A percentile compares a stretch with the other conserved stretches of the same genome.
These are phyloP conservation scores for Drosophila tanythrix DNA, from an alignment of 2,888 invertebrate genomes.

Conservation along the genomic window DNA sequence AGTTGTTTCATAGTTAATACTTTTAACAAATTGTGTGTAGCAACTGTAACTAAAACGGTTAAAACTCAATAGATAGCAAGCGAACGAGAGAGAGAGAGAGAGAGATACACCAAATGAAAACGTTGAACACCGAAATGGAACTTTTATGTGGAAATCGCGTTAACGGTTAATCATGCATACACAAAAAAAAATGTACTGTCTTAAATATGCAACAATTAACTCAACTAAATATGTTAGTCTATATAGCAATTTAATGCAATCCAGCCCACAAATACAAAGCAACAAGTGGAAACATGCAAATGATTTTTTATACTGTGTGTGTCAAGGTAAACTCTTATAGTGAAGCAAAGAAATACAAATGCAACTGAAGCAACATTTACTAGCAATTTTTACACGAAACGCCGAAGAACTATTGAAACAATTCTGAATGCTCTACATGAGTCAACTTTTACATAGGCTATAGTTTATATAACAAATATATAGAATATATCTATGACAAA, in stretches of 20 bases:
- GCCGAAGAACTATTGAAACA: constrained; percentile 53
- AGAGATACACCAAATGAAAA: constrained; percentile 46
- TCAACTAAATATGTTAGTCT: constrained; percentile 47
- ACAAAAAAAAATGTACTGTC: constrained; percentile 50
- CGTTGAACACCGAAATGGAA: constrained; percentile 74
- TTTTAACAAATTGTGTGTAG: constrained; percentile 47
- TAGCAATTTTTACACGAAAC: constrained; percentile 58
- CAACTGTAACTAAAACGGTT: constrained; percentile 53
- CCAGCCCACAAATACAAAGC: constrained; percentile 68
- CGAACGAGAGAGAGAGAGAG: not conserved
- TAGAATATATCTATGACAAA: constrained; percentile 57
- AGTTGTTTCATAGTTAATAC: constrained; percentile 71
- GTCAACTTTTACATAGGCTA: constrained; percentile 60
- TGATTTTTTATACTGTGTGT: constrained; percentile 49
- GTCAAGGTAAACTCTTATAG: constrained; percentile 50
- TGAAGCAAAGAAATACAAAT: constrained; percentile 1
- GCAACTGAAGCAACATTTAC: constrained; percentile 59
- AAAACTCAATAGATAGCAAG: constrained; percentile 31
- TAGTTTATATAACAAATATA: constrained; percentile 61
- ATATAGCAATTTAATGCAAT: constrained; percentile 45
- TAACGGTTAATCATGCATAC: constrained; percentile 46
- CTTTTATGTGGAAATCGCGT: constrained; percentile 55
- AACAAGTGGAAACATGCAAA: constrained; percentile 53
- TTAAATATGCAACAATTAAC: constrained; percentile 40
- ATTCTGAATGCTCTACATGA: constrained; percentile 34